These are phyloP conservation scores for Trachemys scripta DNA, from an alignment of 2,113 vertebrate species.

Conservation along the genomic window DNA sequence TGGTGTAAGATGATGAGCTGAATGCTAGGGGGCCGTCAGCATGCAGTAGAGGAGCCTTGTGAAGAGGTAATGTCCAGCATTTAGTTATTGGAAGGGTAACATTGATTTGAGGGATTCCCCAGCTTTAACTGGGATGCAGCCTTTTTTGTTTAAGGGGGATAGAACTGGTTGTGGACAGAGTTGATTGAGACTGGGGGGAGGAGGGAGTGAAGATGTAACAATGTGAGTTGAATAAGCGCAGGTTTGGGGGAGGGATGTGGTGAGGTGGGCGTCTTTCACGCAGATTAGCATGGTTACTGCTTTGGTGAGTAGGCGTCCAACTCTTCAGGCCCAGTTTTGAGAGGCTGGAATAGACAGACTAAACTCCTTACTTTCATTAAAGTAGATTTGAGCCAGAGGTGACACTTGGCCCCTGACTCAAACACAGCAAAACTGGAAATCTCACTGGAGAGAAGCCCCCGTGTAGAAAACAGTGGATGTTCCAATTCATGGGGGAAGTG, in stretches of 20 bases:
- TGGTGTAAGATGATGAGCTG: background rate
- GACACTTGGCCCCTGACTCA: background rate
- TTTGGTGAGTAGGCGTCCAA: background rate
- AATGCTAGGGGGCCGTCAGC: background rate
- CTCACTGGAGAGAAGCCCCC: rapidly evolving
- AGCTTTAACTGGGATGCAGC: background rate
- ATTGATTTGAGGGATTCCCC: background rate
- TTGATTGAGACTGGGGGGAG: background rate
- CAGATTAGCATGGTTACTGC: background rate
- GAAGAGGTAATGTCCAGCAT: background rate
- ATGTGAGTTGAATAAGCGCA: too few species aligned
- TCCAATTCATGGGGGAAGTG: background rate
- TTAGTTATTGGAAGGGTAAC: background rate
- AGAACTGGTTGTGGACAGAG: background rate
- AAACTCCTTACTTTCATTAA: background rate
- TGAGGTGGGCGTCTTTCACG: rapidly evolving
- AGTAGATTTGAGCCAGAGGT: background rate
- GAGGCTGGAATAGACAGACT: background rate
- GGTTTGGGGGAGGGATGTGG: too few species aligned
- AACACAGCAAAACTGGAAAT: rapidly evolving
- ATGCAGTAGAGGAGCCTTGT: background rate
- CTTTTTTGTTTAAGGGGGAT: background rate
- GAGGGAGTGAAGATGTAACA: rapidly evolving
- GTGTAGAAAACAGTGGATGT: rapidly evolving
- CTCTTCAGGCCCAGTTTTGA: background rate